Evolutionary conservation across 1,140 invertebrate species (phyloP).

Genomic region (Rhagoletis zephyria): DNA sequence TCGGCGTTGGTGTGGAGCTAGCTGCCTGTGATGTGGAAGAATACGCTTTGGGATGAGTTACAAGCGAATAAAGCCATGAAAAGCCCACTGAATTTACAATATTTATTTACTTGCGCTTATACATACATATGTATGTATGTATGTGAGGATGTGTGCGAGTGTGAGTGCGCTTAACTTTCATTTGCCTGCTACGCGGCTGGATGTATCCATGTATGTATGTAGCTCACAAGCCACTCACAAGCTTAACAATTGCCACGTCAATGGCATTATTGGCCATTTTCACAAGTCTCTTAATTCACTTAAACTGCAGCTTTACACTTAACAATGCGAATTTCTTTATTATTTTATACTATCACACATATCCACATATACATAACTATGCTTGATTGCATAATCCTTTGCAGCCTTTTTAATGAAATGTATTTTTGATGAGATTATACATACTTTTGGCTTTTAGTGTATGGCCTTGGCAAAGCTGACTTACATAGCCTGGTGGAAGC

Average conservation of each 20-base stretch:
- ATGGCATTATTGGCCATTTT: conserved; percentile 15
- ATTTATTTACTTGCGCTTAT: background rate
- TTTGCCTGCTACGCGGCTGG: background rate
- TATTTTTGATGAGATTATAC: conserved; percentile 6
- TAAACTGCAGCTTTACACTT: background rate
- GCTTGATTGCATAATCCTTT: background rate
- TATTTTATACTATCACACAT: background rate
- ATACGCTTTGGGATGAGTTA: no score
- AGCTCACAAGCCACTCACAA: background rate
- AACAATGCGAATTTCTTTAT: background rate
- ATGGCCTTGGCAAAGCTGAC: background rate
- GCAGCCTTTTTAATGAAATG: background rate
- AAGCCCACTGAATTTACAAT: background rate
- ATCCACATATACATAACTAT: background rate
- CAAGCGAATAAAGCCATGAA: no score
- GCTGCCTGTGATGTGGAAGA: no score
- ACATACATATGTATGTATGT: background rate
- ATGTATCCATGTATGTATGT: background rate
- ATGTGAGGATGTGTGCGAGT: background rate
- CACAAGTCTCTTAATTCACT: background rate
- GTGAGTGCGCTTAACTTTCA: background rate
- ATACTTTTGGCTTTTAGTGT: background rate
- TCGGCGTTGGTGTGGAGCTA: background rate
- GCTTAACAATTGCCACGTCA: background rate
- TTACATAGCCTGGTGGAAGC: background rate